These are phyloP conservation scores for Tupaia chinensis DNA, from an alignment of 2,113 vertebrate species.

Conservation along the genomic window DNA sequence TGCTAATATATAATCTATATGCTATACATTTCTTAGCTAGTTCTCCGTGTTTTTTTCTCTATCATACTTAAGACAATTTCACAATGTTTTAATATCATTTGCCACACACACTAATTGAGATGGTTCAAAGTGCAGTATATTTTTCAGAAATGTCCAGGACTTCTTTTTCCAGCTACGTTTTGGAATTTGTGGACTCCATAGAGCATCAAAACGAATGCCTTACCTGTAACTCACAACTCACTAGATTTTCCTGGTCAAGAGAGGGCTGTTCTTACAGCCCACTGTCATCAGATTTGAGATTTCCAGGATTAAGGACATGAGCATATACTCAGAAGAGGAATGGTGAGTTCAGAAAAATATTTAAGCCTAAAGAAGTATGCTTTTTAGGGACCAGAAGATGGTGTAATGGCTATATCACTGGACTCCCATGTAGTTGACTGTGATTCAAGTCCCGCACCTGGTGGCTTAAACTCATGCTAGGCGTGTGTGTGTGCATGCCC, in stretches of 20 bases:
- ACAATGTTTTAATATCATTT: neutral
- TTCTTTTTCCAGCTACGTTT: neutral
- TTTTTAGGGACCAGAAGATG: too few species aligned
- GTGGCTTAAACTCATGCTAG: too few species aligned
- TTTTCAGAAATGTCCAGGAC: neutral
- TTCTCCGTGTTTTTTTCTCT: neutral
- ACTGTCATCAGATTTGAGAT: neutral
- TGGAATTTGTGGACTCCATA: neutral
- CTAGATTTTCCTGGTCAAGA: neutral
- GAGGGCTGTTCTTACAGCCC: neutral
- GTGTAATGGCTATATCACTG: too few species aligned
- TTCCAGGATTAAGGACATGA: neutral
- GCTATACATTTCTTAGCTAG: neutral
- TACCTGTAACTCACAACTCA: neutral
- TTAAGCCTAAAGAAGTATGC: too few species aligned
- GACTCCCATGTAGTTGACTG: too few species aligned
- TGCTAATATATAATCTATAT: neutral
- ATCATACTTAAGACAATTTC: neutral
- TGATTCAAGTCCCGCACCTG: too few species aligned
- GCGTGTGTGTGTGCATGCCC: too few species aligned
- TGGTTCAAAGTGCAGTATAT: neutral
- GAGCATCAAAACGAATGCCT: neutral
- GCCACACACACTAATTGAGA: neutral
- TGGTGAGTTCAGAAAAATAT: too few species aligned
- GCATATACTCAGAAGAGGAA: too few species aligned